phyloP scores from a whole-genome alignment of 2,113 vertebrate genomes.

The Limanda limanda region DNA sequence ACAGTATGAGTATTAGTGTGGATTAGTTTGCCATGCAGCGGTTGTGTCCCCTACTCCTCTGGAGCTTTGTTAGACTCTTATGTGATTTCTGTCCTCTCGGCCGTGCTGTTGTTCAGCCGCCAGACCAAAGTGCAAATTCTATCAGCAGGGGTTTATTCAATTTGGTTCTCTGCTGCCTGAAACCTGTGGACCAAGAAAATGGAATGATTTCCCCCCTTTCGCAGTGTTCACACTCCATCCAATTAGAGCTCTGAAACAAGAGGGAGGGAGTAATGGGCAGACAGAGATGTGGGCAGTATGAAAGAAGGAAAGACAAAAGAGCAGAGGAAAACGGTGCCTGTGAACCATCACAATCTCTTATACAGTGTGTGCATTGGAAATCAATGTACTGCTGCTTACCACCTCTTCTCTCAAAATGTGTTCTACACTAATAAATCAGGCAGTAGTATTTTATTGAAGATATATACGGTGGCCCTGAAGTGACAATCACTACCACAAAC shows the following conservation, averaged over 20 bases:
- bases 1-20: slow-evolving; percentile 24
- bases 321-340: neutral
- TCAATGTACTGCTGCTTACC: neutral
- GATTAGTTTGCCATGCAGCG: slow-evolving; percentile 41
- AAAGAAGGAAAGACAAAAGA: slow-evolving; percentile 39
- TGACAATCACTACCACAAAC: too few relatives aligned
- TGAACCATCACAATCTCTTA: neutral
- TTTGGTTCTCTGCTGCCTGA: slow-evolving; percentile 42
- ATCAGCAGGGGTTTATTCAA: slow-evolving; percentile 68
- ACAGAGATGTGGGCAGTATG: slow-evolving; percentile 36
- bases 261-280: slow-evolving; percentile 49
- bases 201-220: slow-evolving; percentile 54
- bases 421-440: neutral
- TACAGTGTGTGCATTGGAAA: neutral
- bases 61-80: slow-evolving; percentile 23
- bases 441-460: neutral
- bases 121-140: slow-evolving; percentile 69
- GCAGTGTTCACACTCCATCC: slow-evolving; percentile 60
- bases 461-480: neutral
- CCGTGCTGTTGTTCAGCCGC: slow-evolving; percentile 59
- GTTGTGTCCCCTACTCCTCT: slow-evolving; percentile 6
- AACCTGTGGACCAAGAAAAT: slow-evolving; percentile 63
- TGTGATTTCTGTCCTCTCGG: slow-evolving; percentile 45
- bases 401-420: neutral
- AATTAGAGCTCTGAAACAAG: slow-evolving; percentile 62